phyloP scores from a whole-genome alignment of 2,113 vertebrate genomes.

The Opisthocomus hoazin region DNA sequence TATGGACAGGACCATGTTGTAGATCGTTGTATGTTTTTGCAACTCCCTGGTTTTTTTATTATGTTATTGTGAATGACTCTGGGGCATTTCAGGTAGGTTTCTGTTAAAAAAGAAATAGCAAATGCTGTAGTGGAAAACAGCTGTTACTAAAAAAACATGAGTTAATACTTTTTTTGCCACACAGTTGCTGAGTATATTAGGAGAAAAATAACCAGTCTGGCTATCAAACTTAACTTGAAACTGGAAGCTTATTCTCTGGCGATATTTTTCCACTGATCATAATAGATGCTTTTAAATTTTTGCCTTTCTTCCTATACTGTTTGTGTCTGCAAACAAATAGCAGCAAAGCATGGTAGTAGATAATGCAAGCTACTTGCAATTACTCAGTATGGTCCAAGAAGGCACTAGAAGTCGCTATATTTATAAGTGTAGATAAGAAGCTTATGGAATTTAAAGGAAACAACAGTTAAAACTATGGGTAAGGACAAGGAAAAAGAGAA shows the following conservation, averaged over 20 bases:
- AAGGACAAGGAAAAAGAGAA: not conserved
- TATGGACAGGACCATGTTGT: not conserved
- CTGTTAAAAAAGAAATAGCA: not conserved
- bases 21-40: not conserved
- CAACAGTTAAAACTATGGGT: not conserved
- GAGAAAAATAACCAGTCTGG: not conserved
- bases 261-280: not conserved
- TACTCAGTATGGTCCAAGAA: not conserved
- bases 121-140: not conserved
- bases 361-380: not conserved
- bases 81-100: not conserved
- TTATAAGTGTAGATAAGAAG: not conserved
- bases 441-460: not conserved
- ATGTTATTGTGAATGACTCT: not conserved
- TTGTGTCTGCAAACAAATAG: not conserved
- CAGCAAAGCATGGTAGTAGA: not conserved
- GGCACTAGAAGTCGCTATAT: not conserved
- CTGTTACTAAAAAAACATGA: not conserved
- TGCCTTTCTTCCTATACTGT: not conserved
- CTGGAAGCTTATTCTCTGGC: not conserved
- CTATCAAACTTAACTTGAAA: not conserved
- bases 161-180: not conserved
- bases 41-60: not conserved
- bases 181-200: not conserved
- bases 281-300: not conserved